Base-by-base conservation (phyloP, 2,113 vertebrate species). In the Alligator sinensis region DNA sequence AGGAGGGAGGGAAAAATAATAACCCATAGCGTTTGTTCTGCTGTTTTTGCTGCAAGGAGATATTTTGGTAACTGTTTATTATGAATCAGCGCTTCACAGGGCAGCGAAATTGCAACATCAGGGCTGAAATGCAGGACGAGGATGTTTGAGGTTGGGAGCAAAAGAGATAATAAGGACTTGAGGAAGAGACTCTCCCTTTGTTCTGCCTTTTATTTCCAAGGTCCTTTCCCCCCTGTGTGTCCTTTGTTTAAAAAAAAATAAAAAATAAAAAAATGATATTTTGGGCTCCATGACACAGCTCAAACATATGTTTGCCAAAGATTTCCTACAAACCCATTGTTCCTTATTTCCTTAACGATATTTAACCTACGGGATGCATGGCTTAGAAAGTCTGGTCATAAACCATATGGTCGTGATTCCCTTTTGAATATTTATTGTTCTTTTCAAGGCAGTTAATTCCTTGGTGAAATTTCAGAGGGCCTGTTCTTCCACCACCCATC, bases 21-120 rank as follows among this genome's bases (percentile, higher is more conserved):
- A 85, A 68, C 59, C 0, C 11, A 2, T 55, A 75, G 64, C 21
- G 72, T 79, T 82, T 62, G 70, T 70, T 70, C 86, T n/a, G 61
- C 77, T 27, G 84, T 81, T 82, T 61, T 64, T 79, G 76, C 87
- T 66, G 89, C 28, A 4, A 16, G 80, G 55, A 59, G 91, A 19
- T 84, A 84, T 84, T 89, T 92, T 64, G 64, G 93, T 81, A 84
- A 79, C 86, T 27, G 72, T 74, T 87, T 27, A 14, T 81, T 70
- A 68, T 3, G 87, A 77, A 66, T 11, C 30, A 24, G 76, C 55
- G 34, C 62, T 21, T 63, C 64, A 16, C 1, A 3, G 47, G 63
- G 82, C 63, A 94, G 72, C 64, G 25, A 21, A 91, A 54, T 38
- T 55, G 86, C 89, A 82, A n/a, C 93, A 76, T 54, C 77, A 12